Evolutionary conservation across 2,113 vertebrate genomes (phyloP).

Genomic region (Petrocephalus zakoni): DNA sequence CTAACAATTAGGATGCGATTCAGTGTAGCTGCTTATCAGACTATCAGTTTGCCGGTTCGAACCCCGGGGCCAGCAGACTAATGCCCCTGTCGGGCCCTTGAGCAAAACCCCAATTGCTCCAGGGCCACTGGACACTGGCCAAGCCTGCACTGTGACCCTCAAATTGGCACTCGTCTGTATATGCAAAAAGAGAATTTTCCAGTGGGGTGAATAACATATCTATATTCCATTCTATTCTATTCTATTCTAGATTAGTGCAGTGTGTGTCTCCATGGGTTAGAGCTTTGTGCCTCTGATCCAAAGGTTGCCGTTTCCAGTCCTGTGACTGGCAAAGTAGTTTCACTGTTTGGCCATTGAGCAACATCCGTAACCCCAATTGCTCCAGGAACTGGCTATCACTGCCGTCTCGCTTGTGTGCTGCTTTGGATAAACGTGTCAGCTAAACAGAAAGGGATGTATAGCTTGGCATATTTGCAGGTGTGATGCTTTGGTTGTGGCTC

Average conservation of each 20-base stretch:
- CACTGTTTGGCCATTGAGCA: not conserved
- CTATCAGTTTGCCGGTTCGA: not conserved
- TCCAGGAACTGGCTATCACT: not conserved
- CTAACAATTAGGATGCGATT: not conserved
- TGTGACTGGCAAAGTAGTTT: not conserved
- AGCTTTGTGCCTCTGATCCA: not conserved
- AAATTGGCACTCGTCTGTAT: not conserved
- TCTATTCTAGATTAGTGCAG: not conserved
- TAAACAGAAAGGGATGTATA: not conserved
- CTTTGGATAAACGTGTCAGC: not conserved
- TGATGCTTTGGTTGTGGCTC: not conserved
- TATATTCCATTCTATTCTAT: not conserved
- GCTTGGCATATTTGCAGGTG: not conserved
- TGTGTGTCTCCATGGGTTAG: not conserved
- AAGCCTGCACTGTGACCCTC: not conserved
- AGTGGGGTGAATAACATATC: not conserved
- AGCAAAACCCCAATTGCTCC: not conserved
- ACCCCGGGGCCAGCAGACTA: not conserved
- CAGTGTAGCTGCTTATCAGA: not conserved
- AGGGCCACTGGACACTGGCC: not conserved
- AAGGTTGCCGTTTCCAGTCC: not conserved
- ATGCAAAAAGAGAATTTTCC: not conserved
- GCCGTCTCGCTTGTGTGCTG: not conserved
- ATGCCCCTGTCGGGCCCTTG: not conserved
- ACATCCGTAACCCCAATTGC: not conserved